A percentile compares a stretch with the other conserved stretches of the same genome.
Conservation (phyloP, 2,888 invertebrate genomes). For the Ichneumoninae sp. region DNA sequence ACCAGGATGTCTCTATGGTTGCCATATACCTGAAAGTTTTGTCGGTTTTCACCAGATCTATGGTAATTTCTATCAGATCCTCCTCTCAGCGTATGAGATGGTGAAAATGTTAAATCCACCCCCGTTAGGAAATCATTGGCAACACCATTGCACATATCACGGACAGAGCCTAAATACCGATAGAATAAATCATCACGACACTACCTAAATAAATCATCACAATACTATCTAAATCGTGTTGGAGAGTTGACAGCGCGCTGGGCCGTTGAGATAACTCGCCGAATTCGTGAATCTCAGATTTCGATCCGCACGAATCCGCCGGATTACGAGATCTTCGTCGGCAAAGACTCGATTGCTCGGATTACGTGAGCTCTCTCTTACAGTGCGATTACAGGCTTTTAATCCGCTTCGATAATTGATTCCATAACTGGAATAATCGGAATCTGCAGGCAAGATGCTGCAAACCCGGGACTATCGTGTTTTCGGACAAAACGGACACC, state of each 20-base stretch:
- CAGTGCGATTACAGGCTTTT: conserved; percentile 27
- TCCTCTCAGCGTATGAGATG: neutral
- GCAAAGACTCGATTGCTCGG: neutral
- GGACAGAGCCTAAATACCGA: neutral
- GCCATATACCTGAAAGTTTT: no score
- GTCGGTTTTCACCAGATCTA: no score
- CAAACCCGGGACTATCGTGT: neutral
- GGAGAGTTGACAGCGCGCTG: no score
- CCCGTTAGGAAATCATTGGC: neutral
- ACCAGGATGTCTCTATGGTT: no score
- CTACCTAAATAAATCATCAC: neutral
- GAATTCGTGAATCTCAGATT: conserved; percentile 29
- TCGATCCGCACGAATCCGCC: conserved; percentile 15
- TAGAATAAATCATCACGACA: neutral
- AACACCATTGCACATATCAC: neutral
- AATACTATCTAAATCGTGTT: neutral
- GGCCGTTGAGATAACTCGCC: neutral
- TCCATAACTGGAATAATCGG: conserved; percentile 31
- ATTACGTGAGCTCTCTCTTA: neutral
- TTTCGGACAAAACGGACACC: no score
- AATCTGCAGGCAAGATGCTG: no score
- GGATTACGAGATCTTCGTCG: conserved; percentile 13
- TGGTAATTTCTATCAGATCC: conserved; percentile 4
- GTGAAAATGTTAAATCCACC: neutral
- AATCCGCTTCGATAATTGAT: conserved; percentile 38